These are phyloP conservation scores for Silvanus unidentatus DNA, from an alignment of 2,888 invertebrate genomes.

Conservation along the genomic window DNA sequence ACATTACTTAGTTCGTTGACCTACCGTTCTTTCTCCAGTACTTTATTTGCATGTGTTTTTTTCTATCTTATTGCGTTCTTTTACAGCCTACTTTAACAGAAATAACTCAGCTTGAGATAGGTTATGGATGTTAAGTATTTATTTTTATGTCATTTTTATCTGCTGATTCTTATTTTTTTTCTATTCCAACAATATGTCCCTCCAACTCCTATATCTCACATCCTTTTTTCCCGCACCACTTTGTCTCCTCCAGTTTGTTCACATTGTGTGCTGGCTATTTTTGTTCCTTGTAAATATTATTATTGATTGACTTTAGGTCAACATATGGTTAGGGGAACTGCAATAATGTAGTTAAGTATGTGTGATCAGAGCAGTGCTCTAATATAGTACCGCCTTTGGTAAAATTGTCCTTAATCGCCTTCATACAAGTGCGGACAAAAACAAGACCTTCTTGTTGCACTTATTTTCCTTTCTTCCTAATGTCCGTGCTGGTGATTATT, in stretches of 20 bases:
- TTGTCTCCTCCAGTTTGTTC: conserved; percentile 21
- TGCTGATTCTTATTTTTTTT: conserved; percentile 8
- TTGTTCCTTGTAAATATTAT: conserved; percentile 17
- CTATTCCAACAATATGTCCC: background rate
- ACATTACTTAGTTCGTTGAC: conserved; percentile 46
- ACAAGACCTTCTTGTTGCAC: too few species aligned
- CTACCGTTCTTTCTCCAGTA: conserved; percentile 47
- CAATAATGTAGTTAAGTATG: too few species aligned
- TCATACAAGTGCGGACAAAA: too few species aligned
- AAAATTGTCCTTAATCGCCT: too few species aligned
- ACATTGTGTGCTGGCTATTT: conserved; percentile 20
- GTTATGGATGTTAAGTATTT: conserved; percentile 43
- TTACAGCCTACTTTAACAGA: conserved; percentile 47
- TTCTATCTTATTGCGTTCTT: conserved; percentile 45
- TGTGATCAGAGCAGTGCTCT: too few species aligned
- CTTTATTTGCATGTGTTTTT: conserved; percentile 49
- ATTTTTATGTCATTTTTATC: conserved; percentile 33
- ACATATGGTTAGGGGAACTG: too few species aligned
- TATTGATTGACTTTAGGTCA: conserved; percentile 8
- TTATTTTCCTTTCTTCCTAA: too few species aligned
- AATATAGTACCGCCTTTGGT: too few species aligned
- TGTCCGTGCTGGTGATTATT: too few species aligned
- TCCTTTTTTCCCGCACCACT: conserved; percentile 12
- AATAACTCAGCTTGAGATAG: conserved; percentile 47
- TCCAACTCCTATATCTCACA: too few species aligned